Conservation (phyloP, 2,113 vertebrate species). For the Acanthochromis polyacanthus region DNA sequence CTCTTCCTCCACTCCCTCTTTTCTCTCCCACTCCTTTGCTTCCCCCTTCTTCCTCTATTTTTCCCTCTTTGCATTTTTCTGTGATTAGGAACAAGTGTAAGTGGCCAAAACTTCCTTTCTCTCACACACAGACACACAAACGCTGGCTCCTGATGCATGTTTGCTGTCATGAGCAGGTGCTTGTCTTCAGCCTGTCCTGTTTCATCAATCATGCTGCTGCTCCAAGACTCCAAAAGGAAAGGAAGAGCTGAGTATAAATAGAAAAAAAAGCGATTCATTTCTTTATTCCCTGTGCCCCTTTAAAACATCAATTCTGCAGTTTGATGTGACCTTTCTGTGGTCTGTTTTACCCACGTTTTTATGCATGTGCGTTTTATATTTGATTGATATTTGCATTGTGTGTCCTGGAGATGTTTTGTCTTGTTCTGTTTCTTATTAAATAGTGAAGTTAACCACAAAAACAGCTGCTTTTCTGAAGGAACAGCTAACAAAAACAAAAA, state of each 20-base stretch:
- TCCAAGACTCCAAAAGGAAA: not conserved
- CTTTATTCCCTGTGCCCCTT: not conserved
- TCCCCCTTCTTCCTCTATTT: constrained; percentile 41
- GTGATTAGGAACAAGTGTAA: constrained; percentile 48
- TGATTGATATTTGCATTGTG: not conserved
- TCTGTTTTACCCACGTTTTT: not conserved
- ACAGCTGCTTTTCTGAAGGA: constrained; percentile 52
- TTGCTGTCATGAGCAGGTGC: constrained; percentile 66
- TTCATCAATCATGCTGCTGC: constrained; percentile 49
- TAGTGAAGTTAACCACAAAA: constrained; percentile 63
- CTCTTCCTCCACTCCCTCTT: constrained; percentile 39
- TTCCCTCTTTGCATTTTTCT: constrained; percentile 49
- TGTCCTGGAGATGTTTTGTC: constrained; percentile 1
- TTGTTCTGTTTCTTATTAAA: constrained; percentile 40
- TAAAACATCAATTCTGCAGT: constrained; percentile 1
- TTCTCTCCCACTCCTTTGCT: constrained; percentile 41
- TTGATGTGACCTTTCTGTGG: not conserved
- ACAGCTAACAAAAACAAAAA: constrained; percentile 3
- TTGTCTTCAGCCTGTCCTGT: constrained; percentile 63
- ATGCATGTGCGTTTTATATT: not conserved
- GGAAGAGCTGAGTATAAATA: constrained; percentile 9
- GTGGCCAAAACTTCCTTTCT: constrained; percentile 24
- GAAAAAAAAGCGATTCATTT: not conserved
- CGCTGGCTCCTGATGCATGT: constrained; percentile 36
- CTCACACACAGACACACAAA: not conserved